Evolutionary conservation across 2,888 invertebrate species (phyloP).

Genomic region (Cephalotes varians): DNA sequence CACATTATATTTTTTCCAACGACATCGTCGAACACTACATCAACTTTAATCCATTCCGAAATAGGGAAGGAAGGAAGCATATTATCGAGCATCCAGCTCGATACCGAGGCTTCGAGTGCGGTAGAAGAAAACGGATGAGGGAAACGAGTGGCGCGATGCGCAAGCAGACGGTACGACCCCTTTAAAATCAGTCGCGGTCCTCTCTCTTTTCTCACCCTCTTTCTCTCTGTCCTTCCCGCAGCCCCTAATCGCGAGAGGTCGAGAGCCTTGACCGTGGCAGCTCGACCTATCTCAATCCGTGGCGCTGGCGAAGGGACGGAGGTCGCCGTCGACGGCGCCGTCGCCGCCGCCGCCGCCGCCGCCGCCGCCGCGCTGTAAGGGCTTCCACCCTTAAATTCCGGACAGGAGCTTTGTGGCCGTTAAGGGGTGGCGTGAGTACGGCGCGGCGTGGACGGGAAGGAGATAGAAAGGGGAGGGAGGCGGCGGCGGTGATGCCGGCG

Average conservation of each 20-base stretch:
- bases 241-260: conserved; percentile 73
- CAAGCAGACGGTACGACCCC: conserved; percentile 58
- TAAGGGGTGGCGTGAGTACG: conserved; percentile 68
- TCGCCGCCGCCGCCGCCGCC: not conserved
- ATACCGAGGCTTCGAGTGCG: not conserved
- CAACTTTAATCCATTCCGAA: not conserved
- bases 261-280: conserved; percentile 77
- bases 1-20: not conserved
- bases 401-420: conserved; percentile 77
- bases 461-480: conserved; percentile 42
- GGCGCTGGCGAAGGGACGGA: conserved; percentile 68
- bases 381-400: conserved; percentile 81
- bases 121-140: conserved; percentile 35
- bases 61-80: not conserved
- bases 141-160: conserved; percentile 54
- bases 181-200: conserved; percentile 60
- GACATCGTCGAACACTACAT: not conserved
- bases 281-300: conserved; percentile 80
- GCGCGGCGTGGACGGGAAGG: conserved; percentile 50
- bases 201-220: conserved; percentile 29
- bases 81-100: not conserved
- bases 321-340: conserved; percentile 23
- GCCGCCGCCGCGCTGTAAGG: conserved; percentile 69
- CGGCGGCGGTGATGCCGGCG: conserved; percentile 64
- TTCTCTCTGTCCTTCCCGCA: conserved; percentile 26